Conservation (phyloP, 2,888 invertebrate genomes). For the Acrobasis suavella region DNA sequence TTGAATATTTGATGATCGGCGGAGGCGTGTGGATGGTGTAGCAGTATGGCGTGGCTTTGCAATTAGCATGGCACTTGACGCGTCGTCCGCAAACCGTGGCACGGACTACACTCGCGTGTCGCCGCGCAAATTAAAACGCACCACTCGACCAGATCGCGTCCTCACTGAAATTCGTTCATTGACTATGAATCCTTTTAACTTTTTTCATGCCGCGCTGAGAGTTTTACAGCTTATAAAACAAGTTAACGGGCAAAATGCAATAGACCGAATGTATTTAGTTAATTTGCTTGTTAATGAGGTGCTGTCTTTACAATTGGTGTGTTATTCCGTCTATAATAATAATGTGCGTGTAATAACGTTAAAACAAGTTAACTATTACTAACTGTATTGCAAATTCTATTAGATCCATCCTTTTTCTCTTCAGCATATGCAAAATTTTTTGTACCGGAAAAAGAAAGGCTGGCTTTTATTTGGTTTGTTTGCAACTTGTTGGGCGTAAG, state of each 20-base stretch:
- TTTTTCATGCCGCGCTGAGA: constrained; percentile 16
- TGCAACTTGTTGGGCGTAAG: constrained; percentile 62
- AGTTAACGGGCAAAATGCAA: neutral
- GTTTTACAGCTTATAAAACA: neutral
- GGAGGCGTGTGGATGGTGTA: constrained; percentile 50
- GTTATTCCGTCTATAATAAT: too few relatives aligned
- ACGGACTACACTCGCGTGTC: constrained; percentile 75
- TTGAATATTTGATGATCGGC: constrained; percentile 53
- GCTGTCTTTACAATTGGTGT: too few relatives aligned
- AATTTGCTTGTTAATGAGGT: too few relatives aligned
- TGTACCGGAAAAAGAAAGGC: neutral
- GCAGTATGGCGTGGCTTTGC: constrained; percentile 65
- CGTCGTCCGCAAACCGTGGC: constrained; percentile 61
- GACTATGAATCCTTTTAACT: constrained; percentile 54
- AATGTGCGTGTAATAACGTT: too few relatives aligned
- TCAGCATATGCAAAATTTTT: too few relatives aligned
- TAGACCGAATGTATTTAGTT: too few relatives aligned
- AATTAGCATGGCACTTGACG: constrained; percentile 79
- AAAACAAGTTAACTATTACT: too few relatives aligned
- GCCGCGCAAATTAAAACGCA: constrained; percentile 80
- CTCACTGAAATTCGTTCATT: constrained; percentile 68
- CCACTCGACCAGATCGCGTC: constrained; percentile 70
- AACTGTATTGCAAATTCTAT: too few relatives aligned
- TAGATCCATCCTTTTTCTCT: too few relatives aligned
- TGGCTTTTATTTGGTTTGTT: constrained; percentile 36